Base-by-base conservation (phyloP, 2,113 vertebrate genomes). In the Peromyscus polionotus region DNA sequence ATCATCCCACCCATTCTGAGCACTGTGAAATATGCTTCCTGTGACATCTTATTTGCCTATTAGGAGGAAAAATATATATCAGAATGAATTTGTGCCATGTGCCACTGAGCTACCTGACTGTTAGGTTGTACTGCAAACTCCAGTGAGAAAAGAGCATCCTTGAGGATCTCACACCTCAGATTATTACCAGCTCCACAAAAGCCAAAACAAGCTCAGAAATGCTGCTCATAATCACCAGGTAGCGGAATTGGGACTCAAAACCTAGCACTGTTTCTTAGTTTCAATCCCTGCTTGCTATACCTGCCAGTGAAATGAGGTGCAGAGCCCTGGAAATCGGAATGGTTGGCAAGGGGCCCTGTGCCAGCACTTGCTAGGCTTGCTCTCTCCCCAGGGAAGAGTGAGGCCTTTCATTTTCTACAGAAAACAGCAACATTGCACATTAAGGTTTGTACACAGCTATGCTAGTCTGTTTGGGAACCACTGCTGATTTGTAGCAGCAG, bases 321-420 rank as follows among this genome's bases (percentile, higher is more conserved):
- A 93, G 67, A 94, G 91, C 6, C 42, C 72, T 51, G 73, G 79
- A 88, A 86, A 89, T 31, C 17, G 12, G 31, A 63, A 86, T 54
- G 63, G 39, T 88, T 95, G 97, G 87, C 95, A 79, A 63, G 67
- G 54, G 31, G 31, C 54, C 57, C 77, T 83, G 45, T 26, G 85
- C 22, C 0, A 0, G 51, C 42, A 63, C 77, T 93, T 90, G 88
- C 80, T 65, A 72, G 77, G 73, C 39, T 79, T 51, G 16, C 81
- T 89, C 67, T 73, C 67, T 59, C 79, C 11, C 73, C 61, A 54
- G 91, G 61, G 95, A 67, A 93, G 88, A 68, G 63, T 19, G 70
- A 86, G 61, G 57, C 0, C 65, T 95, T 96, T 94, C 84, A 84
- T 95, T 96, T 90, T 86, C 76, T 76, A 28, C 39, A 91, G 91